phyloP scores from a whole-genome alignment of 2,797 vertebrate species.

The Neosilurus hyrtlii region DNA sequence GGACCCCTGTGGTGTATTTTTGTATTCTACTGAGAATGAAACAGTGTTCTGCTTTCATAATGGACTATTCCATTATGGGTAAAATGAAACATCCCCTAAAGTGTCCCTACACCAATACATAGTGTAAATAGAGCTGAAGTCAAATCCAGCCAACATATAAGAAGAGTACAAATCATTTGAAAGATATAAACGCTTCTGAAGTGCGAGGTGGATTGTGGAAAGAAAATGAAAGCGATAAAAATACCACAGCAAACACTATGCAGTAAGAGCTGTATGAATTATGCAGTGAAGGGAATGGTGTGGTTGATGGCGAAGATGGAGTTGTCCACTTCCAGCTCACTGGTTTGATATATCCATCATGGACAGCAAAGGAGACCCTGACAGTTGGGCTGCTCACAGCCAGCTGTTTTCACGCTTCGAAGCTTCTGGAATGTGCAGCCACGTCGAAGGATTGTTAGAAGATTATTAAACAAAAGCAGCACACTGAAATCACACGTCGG shows the following conservation, averaged over 20 bases:
- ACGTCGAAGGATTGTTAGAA: constrained; percentile 75
- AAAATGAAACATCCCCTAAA: constrained; percentile 7
- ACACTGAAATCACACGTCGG: constrained; percentile 67
- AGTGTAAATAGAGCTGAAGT: constrained; percentile 8
- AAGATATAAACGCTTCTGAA: constrained; percentile 4
- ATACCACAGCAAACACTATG: constrained; percentile 42
- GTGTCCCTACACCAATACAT: background rate
- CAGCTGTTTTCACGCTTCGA: constrained; percentile 81
- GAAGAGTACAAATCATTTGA: constrained; percentile 24
- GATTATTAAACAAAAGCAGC: constrained; percentile 82
- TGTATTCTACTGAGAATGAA: constrained; percentile 32
- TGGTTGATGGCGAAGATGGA: constrained; percentile 73
- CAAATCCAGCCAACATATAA: constrained; percentile 11
- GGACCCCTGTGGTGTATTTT: background rate
- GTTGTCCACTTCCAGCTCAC: constrained; percentile 78
- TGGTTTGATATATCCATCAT: constrained; percentile 81
- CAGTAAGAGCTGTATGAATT: constrained; percentile 68
- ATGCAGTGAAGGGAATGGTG: constrained; percentile 64
- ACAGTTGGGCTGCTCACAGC: constrained; percentile 77
- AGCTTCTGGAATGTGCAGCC: constrained; percentile 73
- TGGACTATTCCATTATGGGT: constrained; percentile 27
- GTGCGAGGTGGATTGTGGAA: background rate
- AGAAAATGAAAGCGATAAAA: constrained; percentile 18
- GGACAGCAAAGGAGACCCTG: constrained; percentile 79
- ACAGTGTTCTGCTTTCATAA: constrained; percentile 34